A percentile compares a stretch with the other conserved stretches of the same genome.
These are phyloP conservation scores for Percopsis omiscomaycus DNA, from an alignment of 2,797 vertebrate species.

Conservation along the genomic window DNA sequence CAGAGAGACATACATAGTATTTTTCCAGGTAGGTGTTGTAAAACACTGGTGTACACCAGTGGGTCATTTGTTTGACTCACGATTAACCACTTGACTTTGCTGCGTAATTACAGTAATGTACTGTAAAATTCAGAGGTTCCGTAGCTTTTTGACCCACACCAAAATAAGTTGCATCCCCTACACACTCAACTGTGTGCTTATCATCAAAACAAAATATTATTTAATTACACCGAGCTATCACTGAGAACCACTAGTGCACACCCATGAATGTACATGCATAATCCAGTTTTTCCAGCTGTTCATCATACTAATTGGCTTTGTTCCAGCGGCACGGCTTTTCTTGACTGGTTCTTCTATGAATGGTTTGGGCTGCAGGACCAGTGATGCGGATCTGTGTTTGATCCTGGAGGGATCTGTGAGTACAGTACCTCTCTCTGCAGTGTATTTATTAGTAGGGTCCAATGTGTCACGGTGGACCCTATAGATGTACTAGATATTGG, in stretches of 20 bases:
- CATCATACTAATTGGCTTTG: constrained; percentile 11
- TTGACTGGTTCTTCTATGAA: constrained; percentile 94
- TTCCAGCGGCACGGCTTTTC: constrained; percentile 84
- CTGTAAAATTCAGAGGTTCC: too few relatives aligned
- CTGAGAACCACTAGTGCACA: neutral
- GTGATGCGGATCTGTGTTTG: constrained; percentile 93
- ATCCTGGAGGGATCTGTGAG: constrained; percentile 85
- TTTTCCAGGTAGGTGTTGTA: constrained; percentile 82
- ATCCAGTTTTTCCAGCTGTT: neutral
- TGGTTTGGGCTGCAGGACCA: constrained; percentile 89
- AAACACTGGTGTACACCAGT: neutral
- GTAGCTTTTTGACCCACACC: too few relatives aligned
- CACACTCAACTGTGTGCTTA: too few relatives aligned
- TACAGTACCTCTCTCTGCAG: constrained; percentile 29
- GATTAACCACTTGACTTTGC: neutral
- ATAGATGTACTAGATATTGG: too few relatives aligned
- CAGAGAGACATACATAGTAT: constrained; percentile 86
- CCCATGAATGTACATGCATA: too few relatives aligned
- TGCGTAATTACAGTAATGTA: neutral
- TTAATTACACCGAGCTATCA: neutral
- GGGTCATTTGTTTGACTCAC: neutral
- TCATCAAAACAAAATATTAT: neutral
- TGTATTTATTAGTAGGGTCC: neutral
- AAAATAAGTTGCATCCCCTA: too few relatives aligned
- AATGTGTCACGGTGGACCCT: neutral